These are phyloP conservation scores for Pterocles gutturalis DNA, from an alignment of 2,113 vertebrate species.

Conservation along the genomic window DNA sequence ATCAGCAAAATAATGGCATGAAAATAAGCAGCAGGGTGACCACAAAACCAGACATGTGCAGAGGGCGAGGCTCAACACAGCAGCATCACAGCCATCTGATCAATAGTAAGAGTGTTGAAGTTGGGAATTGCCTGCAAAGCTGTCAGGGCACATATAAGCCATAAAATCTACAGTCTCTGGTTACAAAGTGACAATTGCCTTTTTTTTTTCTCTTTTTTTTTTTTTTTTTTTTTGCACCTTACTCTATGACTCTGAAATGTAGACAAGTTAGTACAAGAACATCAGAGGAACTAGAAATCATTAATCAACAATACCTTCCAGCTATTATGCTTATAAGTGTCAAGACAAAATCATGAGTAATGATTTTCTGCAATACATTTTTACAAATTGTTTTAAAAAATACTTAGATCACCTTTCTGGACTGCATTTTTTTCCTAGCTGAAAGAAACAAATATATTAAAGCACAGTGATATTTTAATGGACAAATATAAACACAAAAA, in stretches of 20 bases:
- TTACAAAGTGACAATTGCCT: constrained; percentile 41
- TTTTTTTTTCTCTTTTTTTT: neutral
- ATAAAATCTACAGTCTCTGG: constrained; percentile 9
- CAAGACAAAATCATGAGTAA: constrained; percentile 53
- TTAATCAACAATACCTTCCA: constrained; percentile 64
- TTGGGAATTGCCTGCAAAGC: neutral
- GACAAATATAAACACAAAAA: neutral
- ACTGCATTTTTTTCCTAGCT: neutral
- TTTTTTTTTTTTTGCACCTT: neutral
- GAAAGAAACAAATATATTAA: neutral
- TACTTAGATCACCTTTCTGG: neutral
- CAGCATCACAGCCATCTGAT: neutral
- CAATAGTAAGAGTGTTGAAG: neutral
- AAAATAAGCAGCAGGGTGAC: neutral
- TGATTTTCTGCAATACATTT: constrained; percentile 48
- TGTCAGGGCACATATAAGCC: neutral
- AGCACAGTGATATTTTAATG: neutral
- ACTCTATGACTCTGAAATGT: constrained; percentile 13
- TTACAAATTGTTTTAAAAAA: neutral
- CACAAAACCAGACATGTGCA: neutral
- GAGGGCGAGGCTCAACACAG: neutral
- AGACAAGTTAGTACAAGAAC: constrained; percentile 56
- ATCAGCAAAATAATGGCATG: constrained; percentile 21
- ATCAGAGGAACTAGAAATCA: constrained; percentile 57
- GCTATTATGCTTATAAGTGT: constrained; percentile 45